These are phyloP conservation scores for Slavum lentiscoides DNA, from an alignment of 2,888 invertebrate genomes.

Conservation along the genomic window DNA sequence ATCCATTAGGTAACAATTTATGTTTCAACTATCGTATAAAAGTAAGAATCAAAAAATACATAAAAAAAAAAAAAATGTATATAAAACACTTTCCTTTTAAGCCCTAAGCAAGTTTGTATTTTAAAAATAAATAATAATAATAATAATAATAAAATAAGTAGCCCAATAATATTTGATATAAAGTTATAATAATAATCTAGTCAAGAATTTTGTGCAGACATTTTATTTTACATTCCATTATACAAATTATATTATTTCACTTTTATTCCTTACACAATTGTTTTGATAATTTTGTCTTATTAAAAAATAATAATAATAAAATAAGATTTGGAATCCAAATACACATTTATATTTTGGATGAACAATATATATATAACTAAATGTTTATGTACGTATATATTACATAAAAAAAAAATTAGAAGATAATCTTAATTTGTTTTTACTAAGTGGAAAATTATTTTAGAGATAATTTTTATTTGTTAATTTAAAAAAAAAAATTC, in stretches of 20 bases:
- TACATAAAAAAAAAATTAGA: slow-evolving; percentile 21
- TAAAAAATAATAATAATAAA: slow-evolving; percentile 19
- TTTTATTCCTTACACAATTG: slow-evolving; percentile 39
- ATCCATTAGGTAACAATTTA: slow-evolving; percentile 35
- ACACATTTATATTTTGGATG: slow-evolving; percentile 22
- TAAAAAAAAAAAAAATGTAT: slow-evolving; percentile 13
- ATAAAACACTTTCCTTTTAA: neutral
- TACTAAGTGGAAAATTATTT: slow-evolving; percentile 47
- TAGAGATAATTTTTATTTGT: slow-evolving; percentile 29
- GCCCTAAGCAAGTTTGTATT: slow-evolving; percentile 1
- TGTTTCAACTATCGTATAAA: slow-evolving; percentile 17
- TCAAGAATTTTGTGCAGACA: slow-evolving; percentile 33
- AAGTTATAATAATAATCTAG: slow-evolving; percentile 44
- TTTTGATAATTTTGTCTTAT: slow-evolving; percentile 32
- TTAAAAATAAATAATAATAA: slow-evolving; percentile 44
- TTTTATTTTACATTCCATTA: slow-evolving; percentile 15
- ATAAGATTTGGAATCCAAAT: slow-evolving; percentile 35
- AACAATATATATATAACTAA: slow-evolving; percentile 25
- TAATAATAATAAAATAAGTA: slow-evolving; percentile 52
- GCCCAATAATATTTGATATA: slow-evolving; percentile 50
- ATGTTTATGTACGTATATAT: slow-evolving; percentile 5
- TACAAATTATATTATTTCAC: slow-evolving; percentile 25
- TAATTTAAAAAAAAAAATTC: slow-evolving; percentile 28
- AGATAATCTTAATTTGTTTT: slow-evolving; percentile 41
- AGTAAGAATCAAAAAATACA: slow-evolving; percentile 42